Conservation (phyloP, 2,113 vertebrate species). For the Recurvirostra avosetta region DNA sequence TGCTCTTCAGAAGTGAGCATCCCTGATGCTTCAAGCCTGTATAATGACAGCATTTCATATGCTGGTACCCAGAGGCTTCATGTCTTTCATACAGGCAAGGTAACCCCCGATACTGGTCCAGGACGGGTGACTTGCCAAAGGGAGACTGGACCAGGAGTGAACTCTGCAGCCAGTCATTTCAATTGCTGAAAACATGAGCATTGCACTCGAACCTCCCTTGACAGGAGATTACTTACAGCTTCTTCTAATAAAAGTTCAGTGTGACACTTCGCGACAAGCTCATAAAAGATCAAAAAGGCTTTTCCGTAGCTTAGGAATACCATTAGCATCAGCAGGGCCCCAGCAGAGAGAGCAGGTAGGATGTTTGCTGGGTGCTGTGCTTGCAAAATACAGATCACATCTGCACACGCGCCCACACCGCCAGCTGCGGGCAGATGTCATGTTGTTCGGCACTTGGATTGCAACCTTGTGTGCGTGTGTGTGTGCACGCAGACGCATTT, state of each 20-base stretch:
- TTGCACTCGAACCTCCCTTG: neutral
- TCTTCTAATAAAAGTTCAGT: neutral
- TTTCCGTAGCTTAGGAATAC: neutral
- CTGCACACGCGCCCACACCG: neutral
- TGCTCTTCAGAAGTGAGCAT: neutral
- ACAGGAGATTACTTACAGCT: neutral
- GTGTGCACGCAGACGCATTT: fast-evolving
- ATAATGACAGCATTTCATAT: neutral
- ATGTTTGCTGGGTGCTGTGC: neutral
- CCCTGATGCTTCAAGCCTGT: neutral
- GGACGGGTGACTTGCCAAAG: neutral
- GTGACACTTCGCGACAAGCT: neutral
- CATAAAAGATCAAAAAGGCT: neutral
- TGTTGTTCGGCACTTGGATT: neutral
- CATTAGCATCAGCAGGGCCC: neutral
- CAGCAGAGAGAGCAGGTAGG: neutral
- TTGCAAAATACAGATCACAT: neutral
- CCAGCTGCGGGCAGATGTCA: neutral
- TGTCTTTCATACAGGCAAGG: neutral
- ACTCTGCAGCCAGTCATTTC: neutral
- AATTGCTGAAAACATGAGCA: neutral
- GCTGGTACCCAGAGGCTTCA: neutral
- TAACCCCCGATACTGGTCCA: neutral
- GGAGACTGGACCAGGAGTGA: neutral
- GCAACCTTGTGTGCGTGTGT: neutral